phyloP scores from a whole-genome alignment of 1,140 invertebrate genomes.

The Sarcophaga bullata region DNA sequence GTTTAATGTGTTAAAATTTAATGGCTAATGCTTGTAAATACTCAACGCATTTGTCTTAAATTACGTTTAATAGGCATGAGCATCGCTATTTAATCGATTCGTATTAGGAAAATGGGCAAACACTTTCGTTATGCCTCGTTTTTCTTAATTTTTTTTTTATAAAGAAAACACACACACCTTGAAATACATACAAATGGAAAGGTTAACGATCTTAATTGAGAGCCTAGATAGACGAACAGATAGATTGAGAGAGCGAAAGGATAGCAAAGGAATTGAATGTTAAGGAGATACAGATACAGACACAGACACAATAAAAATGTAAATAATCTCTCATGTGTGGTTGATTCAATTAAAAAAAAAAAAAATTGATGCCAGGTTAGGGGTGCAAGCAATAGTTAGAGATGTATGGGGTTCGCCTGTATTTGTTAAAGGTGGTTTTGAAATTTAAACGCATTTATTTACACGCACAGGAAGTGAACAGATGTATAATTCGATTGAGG shows the following conservation, averaged over 20 bases:
- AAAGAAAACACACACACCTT: neutral
- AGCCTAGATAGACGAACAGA: too few relatives aligned
- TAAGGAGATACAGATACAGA: neutral
- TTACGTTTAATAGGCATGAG: neutral
- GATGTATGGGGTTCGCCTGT: neutral
- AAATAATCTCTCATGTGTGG: slow-evolving; percentile 4
- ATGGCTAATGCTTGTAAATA: too few relatives aligned
- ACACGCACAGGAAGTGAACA: slow-evolving; percentile 9
- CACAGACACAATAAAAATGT: too few relatives aligned
- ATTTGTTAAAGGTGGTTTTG: neutral
- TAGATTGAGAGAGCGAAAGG: too few relatives aligned
- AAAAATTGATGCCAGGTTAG: neutral
- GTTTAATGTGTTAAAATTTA: neutral
- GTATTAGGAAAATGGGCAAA: too few relatives aligned
- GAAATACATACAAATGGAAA: neutral
- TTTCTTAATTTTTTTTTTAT: too few relatives aligned
- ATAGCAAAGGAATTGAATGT: too few relatives aligned
- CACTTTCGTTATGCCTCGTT: too few relatives aligned
- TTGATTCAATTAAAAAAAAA: slow-evolving; percentile 2
- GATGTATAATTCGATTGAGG: neutral
- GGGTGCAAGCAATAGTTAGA: neutral
- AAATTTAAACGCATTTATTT: neutral
- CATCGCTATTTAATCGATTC: neutral
- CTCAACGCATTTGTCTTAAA: slow-evolving; percentile 8
- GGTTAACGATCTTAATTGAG: too few relatives aligned